phyloP scores from a whole-genome alignment of 1,140 invertebrate species.

The Achroia grisella region DNA sequence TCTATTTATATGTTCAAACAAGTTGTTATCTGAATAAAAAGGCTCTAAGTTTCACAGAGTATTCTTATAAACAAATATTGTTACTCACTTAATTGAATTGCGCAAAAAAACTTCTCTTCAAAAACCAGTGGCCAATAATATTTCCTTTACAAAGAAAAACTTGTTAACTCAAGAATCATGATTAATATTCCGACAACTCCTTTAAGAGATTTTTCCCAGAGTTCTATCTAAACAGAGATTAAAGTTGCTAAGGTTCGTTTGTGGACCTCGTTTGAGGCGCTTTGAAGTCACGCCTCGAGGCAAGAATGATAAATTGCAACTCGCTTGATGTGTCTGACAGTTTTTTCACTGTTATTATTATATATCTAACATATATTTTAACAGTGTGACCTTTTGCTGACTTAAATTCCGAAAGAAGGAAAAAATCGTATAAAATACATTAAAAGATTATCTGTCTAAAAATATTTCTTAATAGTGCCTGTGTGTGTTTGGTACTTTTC shows the following conservation, averaged over 20 bases:
- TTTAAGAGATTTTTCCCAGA: conserved; percentile 20
- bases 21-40: too few relatives aligned
- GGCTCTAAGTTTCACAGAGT: too few relatives aligned
- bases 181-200: conserved; percentile 27
- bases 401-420: too few relatives aligned
- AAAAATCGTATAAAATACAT: too few relatives aligned
- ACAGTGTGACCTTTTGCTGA: conserved; percentile 17
- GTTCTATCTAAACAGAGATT: conserved; percentile 40
- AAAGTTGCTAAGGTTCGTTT: conserved; percentile 32
- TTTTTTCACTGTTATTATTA: conserved; percentile 14
- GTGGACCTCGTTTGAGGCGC: conserved; percentile 23
- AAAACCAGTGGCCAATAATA: too few relatives aligned
- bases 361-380: not conserved
- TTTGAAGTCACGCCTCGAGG: conserved; percentile 28
- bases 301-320: conserved; percentile 37
- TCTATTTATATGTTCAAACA: too few relatives aligned
- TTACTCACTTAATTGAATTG: too few relatives aligned
- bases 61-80: too few relatives aligned
- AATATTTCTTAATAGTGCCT: too few relatives aligned
- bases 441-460: too few relatives aligned
- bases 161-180: conserved; percentile 7
- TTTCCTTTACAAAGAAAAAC: not conserved
- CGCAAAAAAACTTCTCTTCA: too few relatives aligned
- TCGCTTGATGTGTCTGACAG: conserved; percentile 32
- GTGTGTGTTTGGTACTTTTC: too few relatives aligned